phyloP scores from a whole-genome alignment of 2,797 vertebrate genomes.

The Pipistrellus pygmaeus region DNA sequence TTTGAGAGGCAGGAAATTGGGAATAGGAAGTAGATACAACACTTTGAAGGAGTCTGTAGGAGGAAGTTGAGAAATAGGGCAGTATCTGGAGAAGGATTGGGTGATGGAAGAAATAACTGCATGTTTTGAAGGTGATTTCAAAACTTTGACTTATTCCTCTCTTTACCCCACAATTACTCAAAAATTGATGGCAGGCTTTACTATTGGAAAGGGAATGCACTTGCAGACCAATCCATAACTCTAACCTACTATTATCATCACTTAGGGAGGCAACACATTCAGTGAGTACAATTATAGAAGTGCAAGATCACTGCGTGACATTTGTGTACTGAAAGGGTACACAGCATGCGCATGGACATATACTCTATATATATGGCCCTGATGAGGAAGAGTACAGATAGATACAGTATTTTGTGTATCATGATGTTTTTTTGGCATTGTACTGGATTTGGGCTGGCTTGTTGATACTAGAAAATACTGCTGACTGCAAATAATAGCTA shows the following conservation, averaged over 20 bases:
- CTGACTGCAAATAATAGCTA: conserved; percentile 77
- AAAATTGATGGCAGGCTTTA: conserved; percentile 10
- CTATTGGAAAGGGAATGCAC: not conserved
- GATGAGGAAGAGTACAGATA: conserved; percentile 23
- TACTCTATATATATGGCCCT: conserved; percentile 74
- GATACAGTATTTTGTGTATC: conserved; percentile 55
- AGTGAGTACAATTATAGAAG: conserved; percentile 81
- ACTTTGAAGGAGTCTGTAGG: conserved; percentile 33
- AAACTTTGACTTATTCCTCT: conserved; percentile 46
- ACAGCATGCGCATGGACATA: conserved; percentile 47
- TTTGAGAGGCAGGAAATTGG: not conserved
- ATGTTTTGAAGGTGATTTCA: conserved; percentile 51
- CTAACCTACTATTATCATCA: conserved; percentile 58
- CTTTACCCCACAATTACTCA: conserved; percentile 47
- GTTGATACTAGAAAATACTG: conserved; percentile 77
- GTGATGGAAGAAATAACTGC: conserved; percentile 36
- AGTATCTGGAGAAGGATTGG: conserved; percentile 41
- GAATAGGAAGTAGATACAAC: not conserved
- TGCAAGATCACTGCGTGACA: conserved; percentile 80
- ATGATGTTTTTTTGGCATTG: conserved; percentile 69
- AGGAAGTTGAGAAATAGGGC: not conserved
- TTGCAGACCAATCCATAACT: conserved; percentile 53
- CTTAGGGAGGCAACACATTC: conserved; percentile 69
- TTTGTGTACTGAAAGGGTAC: conserved; percentile 53
- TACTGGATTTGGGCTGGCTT: conserved; percentile 75